Evolutionary conservation across 2,797 vertebrate species (phyloP).

Genomic region (Echiichthys vipera): DNA sequence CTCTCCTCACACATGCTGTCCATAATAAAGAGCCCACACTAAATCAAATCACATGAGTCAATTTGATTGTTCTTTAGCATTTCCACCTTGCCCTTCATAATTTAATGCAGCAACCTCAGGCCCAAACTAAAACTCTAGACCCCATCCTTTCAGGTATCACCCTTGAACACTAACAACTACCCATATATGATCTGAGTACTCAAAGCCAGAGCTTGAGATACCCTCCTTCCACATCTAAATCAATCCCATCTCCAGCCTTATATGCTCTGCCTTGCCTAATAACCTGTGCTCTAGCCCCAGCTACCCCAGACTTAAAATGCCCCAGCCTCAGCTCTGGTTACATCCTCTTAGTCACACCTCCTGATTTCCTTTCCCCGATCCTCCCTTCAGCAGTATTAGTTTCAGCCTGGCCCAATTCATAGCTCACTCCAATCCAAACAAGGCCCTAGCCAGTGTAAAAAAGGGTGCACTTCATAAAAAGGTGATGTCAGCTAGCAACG

Average conservation of each 20-base stretch:
- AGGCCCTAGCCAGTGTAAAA: constrained; percentile 68
- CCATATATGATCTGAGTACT: constrained; percentile 37
- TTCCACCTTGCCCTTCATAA: constrained; percentile 16
- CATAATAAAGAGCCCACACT: constrained; percentile 23
- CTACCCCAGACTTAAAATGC: constrained; percentile 47
- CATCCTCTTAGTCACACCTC: constrained; percentile 49
- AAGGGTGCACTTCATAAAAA: constrained; percentile 74
- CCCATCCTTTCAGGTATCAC: constrained; percentile 25
- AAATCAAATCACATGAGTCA: constrained; percentile 44
- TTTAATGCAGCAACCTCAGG: constrained; percentile 25
- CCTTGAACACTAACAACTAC: constrained; percentile 38
- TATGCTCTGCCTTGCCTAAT: constrained; percentile 44
- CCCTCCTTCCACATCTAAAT: constrained; percentile 32
- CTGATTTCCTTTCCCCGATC: constrained; percentile 49
- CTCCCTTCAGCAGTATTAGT: constrained; percentile 56
- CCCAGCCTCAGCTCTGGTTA: constrained; percentile 48
- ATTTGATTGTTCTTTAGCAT: constrained; percentile 41
- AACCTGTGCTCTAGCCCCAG: constrained; percentile 49
- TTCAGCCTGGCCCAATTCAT: constrained; percentile 49
- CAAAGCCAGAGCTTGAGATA: constrained; percentile 22
- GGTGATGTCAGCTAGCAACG: constrained; percentile 78
- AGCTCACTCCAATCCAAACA: constrained; percentile 67
- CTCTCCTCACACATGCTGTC: constrained; percentile 23
- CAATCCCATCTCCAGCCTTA: constrained; percentile 52
- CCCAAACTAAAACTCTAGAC: constrained; percentile 41